Percentiles rank a stretch among this genome's conserved stretches.
These are phyloP conservation scores for Oryzias javanicus DNA, from an alignment of 2,113 vertebrate species.

Conservation along the genomic window DNA sequence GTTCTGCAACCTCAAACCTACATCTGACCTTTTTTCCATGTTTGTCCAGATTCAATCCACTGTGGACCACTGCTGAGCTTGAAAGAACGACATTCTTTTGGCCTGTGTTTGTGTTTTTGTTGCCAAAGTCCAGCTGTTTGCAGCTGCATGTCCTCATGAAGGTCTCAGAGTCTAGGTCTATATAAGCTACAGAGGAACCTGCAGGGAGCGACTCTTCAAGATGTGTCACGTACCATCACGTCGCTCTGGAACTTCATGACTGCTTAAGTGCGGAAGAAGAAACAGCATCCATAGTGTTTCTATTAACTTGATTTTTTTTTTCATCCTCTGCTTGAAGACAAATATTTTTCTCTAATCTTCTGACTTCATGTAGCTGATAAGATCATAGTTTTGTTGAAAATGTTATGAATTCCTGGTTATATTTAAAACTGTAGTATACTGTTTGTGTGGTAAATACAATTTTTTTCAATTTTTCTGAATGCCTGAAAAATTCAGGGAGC, in stretches of 20 bases:
- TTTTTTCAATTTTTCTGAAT: too few species aligned
- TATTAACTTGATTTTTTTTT: too few species aligned
- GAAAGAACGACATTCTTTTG: conserved; percentile 25
- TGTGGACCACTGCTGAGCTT: conserved; percentile 10
- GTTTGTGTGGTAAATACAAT: too few species aligned
- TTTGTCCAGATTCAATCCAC: conserved; percentile 36
- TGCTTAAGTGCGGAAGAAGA: background rate
- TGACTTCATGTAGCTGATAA: too few species aligned
- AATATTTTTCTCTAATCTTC: too few species aligned
- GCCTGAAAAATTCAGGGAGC: too few species aligned
- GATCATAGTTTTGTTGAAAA: too few species aligned
- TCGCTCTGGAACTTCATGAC: background rate
- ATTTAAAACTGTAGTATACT: too few species aligned
- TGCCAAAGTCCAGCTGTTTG: conserved; percentile 37
- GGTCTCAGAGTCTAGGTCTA: conserved; percentile 9
- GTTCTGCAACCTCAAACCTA: conserved; percentile 6
- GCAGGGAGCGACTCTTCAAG: background rate
- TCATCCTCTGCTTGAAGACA: too few species aligned
- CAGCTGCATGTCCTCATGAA: conserved; percentile 43
- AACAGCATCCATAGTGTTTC: too few species aligned
- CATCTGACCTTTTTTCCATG: conserved; percentile 12
- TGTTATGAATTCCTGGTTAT: too few species aligned
- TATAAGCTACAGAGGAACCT: background rate
- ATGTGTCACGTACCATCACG: conserved; percentile 21
- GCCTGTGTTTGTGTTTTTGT: conserved; percentile 22